Percentiles rank a stretch among this genome's conserved stretches.
Conservation (phyloP, 2,888 invertebrate species). For the Cryptophagus acutangulus region DNA sequence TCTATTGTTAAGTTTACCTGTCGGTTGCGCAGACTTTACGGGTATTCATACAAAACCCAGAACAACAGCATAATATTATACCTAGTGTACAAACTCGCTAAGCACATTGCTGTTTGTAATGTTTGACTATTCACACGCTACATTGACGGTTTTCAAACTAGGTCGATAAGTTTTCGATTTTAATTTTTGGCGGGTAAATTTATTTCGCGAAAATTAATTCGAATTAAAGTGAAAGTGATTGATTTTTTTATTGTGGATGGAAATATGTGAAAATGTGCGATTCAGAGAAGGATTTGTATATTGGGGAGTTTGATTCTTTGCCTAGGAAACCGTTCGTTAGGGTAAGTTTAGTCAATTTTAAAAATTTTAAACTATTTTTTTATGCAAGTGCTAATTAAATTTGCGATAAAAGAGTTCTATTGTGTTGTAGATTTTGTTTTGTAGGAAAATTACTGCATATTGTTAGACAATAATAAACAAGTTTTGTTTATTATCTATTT, state of each 20-base stretch:
- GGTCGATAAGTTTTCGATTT: no score
- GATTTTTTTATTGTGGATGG: background rate
- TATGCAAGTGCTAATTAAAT: background rate
- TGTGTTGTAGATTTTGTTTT: background rate
- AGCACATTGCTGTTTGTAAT: background rate
- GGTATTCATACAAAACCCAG: no score
- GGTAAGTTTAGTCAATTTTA: constrained; percentile 19
- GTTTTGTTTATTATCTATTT: no score
- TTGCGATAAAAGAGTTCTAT: background rate
- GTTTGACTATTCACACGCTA: constrained; percentile 2
- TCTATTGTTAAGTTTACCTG: no score
- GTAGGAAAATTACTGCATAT: no score
- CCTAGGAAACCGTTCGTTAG: constrained; percentile 29
- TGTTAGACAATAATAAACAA: no score
- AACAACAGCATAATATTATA: no score
- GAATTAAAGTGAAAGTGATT: no score
- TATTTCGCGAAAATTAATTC: no score
- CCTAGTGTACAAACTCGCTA: no score
- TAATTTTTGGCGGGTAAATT: no score
- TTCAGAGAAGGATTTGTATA: constrained; percentile 11
- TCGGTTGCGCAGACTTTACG: no score
- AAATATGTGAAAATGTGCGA: constrained; percentile 4
- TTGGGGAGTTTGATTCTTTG: constrained; percentile 24
- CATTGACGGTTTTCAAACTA: background rate
- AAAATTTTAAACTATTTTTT: background rate